Base-by-base conservation (phyloP, 2,113 vertebrate genomes). In the Hyla sarda region DNA sequence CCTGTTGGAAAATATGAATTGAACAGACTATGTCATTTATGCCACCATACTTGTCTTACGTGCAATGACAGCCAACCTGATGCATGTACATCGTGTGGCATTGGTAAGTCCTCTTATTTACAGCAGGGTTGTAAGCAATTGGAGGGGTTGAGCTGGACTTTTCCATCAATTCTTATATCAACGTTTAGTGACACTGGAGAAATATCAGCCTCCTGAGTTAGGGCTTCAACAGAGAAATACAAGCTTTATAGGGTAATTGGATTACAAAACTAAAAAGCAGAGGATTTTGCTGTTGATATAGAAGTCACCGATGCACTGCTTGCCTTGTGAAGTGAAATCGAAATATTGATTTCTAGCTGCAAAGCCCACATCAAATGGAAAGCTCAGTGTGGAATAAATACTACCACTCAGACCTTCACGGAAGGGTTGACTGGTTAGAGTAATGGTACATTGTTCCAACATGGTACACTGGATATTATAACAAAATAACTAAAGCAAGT, bases 41-140 rank as follows among this genome's bases (percentile, higher is more conserved):
- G 98, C 91, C 97, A 99, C 89, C 93, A 96, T 86, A 97, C 95
- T 84, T 99, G 98, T 90, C 89, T 90, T 0, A 91, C 93, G n/a
- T 99, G 97, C 89, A 91, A 69, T 32, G 96, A 96, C 72, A 94
- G 92, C 17, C 96, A 95, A 28, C 94, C 96, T 41, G 92, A 93
- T 88, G 94, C 93, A 90, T 99, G 97, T 67, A 97, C 92, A 21
- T 72, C 92, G 78, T 99, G 97, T 88, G 92, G 94, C 86, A 93
- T 45, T 94, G 97, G 97, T 99, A 91, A 91, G 91, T 30, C 23
- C 17, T 77, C 17, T 76, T 16, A 34, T 10, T 37, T 32, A 34
- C 13, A 34, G 12, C n/a, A 9, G 30, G 50, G n/a, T n/a, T 58
- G 52, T 56, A 30, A 56, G 1, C 30, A 77, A 54, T 19, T 48